phyloP scores from a whole-genome alignment of 2,888 invertebrate genomes.

The Argyresthia goedartella region DNA sequence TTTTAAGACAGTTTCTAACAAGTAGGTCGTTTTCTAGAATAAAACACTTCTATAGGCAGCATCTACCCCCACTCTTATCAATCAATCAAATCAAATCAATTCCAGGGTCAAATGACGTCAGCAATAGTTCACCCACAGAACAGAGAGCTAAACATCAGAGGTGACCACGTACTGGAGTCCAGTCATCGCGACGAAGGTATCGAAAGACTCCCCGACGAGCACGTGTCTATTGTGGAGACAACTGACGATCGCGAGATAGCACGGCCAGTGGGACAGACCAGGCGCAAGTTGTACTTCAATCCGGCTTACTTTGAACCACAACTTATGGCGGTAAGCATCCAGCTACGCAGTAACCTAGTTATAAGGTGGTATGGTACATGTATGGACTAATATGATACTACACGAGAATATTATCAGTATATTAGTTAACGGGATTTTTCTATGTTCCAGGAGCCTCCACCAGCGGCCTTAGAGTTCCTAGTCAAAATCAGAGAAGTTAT shows the following conservation, averaged over 20 bases:
- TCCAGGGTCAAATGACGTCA: constrained; percentile 73
- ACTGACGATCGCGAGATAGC: constrained; percentile 79
- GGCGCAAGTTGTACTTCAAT: constrained; percentile 88
- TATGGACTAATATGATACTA: no score
- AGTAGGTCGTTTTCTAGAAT: not conserved
- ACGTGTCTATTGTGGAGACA: constrained; percentile 88
- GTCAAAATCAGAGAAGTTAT: constrained; percentile 92
- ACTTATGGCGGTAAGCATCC: constrained; percentile 77
- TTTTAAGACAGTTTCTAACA: constrained; percentile 29
- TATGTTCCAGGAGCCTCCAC: constrained; percentile 84
- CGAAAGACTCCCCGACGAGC: constrained; percentile 85
- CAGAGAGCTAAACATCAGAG: constrained; percentile 40
- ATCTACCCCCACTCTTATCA: not conserved
- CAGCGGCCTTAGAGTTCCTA: constrained; percentile 90
- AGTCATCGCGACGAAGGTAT: constrained; percentile 69
- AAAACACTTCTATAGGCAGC: not conserved
- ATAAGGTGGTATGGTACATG: not conserved
- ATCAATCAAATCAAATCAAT: constrained; percentile 10
- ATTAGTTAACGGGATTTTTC: constrained; percentile 1
- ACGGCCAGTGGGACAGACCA: constrained; percentile 76
- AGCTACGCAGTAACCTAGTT: not conserved
- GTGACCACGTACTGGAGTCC: constrained; percentile 33
- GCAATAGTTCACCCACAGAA: constrained; percentile 78
- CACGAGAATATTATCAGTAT: no score
- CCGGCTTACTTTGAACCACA: constrained; percentile 94